Evolutionary conservation across 2,113 vertebrate species (phyloP), one percentile per base, ranked within the genome.

Genomic region (Gavia stellata): DNA sequence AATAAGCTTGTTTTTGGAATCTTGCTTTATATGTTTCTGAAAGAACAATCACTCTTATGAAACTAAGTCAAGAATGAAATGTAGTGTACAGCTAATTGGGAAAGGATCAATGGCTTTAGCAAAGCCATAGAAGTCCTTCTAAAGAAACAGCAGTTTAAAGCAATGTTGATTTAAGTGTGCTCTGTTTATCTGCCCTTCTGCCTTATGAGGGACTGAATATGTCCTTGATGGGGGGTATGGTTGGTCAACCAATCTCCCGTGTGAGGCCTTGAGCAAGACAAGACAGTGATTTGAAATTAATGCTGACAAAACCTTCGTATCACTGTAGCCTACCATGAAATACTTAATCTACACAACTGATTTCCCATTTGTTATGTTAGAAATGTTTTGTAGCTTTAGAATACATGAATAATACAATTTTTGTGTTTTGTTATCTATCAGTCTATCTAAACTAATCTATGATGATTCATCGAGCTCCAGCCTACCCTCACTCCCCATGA

Each of bases 1-100:
- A 97, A 98, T 98, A 97, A 98, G 85, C 95, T 92, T 92, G 92
- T 93, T 96, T 98, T 98, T n/a, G 97, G 97, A 98, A 98, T 96
- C 90, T 89, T 97, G 94, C 97, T 98, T 96, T 53, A 97, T 96
- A 93, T 19, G 67, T 90, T 97, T 86, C 72, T 95, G 94, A 96
- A 97, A 97, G 93, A 95, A 56, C 96, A 94, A 97, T 98, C 96
- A 96, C 61, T 97, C 96, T 90, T 89, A 62, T 83, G 97, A 95
- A 98, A 97, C 88, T 73, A 97, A 97, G 90, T 96, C 90, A 97
- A 90, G 96, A 92, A 95, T 97, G 97, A 97, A 97, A 98, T 94
- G 84, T 90, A 63, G 94, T 23, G 61, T 92, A 56, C 92, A 94
- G 96, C 71, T 97, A 98, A 97, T 98, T 98, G 96, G 94, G 94